These are phyloP conservation scores for Drosophila chauvacae DNA, from an alignment of 1,140 invertebrate species.

Conservation along the genomic window DNA sequence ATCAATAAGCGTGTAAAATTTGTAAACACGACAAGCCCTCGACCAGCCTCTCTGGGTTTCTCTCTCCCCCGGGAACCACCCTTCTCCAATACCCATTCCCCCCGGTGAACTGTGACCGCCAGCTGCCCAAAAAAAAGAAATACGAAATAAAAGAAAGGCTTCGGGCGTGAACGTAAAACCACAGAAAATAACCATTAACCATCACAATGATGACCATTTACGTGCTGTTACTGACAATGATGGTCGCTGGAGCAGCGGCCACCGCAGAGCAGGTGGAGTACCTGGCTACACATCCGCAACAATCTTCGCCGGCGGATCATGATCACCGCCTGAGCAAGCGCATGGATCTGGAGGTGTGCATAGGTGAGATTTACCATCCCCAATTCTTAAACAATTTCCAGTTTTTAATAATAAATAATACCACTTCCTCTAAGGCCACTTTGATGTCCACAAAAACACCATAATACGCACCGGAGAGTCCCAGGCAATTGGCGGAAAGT, in stretches of 20 bases:
- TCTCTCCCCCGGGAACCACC: neutral
- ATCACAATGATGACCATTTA: constrained; percentile 45
- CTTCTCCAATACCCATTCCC: neutral
- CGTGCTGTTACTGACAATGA: constrained; percentile 24
- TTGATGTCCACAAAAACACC: constrained; percentile 93
- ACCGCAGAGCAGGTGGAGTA: constrained; percentile 60
- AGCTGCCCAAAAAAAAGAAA: constrained; percentile 34
- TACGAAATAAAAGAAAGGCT: constrained; percentile 7
- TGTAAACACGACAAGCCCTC: constrained; percentile 78
- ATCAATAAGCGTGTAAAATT: constrained; percentile 78
- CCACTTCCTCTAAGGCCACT: constrained; percentile 86
- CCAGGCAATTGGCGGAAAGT: constrained; percentile 93
- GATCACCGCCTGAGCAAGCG: constrained; percentile 73
- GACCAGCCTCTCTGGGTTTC: constrained; percentile 17
- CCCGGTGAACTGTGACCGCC: constrained; percentile 54
- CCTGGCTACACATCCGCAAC: constrained; percentile 17
- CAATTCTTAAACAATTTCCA: neutral
- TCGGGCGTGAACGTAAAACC: constrained; percentile 37
- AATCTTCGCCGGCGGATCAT: constrained; percentile 43
- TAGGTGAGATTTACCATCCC: constrained; percentile 57
- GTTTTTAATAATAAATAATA: neutral
- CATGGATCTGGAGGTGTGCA: constrained; percentile 80
- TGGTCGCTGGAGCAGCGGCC: constrained; percentile 37
- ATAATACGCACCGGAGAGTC: constrained; percentile 96
- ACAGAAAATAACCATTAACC: constrained; percentile 42